Evolutionary conservation across 2,797 vertebrate genomes (phyloP), one percentile per base, ranked within the genome.

Genomic region (Acanthornis magna): DNA sequence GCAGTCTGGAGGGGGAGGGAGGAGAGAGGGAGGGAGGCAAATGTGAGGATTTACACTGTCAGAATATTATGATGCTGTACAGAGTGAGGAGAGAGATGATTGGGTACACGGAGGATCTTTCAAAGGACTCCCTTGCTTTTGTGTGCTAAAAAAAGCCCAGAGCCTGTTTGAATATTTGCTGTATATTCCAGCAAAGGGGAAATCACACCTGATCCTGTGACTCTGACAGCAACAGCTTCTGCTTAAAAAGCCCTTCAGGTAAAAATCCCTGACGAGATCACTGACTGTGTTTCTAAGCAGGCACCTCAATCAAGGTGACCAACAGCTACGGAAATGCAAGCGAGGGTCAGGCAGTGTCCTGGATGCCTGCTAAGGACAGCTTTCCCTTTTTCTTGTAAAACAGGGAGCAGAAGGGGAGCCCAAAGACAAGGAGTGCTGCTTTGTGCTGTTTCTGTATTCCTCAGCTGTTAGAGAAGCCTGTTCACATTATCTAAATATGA

Each of bases 1-100:
- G 98, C 97, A 96, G 96, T 42, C 97, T 58, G 96, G 96, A 98
- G 98, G 98, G 98, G 97, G 95, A 91, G 92, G 93, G 84, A 91
- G 80, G 80, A 84, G 85, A 54, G 89, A 96, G 96, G 96, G 96
- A 93, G 93, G 91, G 85, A 91, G 95, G 89, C 81, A 92, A 95
- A 93, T 50, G 91, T 55, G 70, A 93, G 96, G 96, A 95, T 97
- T 95, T 97, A 96, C 93, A 96, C 16, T 88, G 90, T 30, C 88
- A 68, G 93, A 79, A 97, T 96, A 90, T 91, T 34, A 25, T 88
- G 94, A 89, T 53, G 82, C 95, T 55, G 84, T 14, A 23, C 93
- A 47, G 89, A 13, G 77, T 32, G 15, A 88, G 75, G 82, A 38
- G 50, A 62, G 90, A 68, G 29, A 57, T 76, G 88, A 93, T 92